Percentiles rank a stretch among this genome's conserved stretches.
Conservation (phyloP, 2,113 vertebrate genomes). For the Tetrax tetrax region DNA sequence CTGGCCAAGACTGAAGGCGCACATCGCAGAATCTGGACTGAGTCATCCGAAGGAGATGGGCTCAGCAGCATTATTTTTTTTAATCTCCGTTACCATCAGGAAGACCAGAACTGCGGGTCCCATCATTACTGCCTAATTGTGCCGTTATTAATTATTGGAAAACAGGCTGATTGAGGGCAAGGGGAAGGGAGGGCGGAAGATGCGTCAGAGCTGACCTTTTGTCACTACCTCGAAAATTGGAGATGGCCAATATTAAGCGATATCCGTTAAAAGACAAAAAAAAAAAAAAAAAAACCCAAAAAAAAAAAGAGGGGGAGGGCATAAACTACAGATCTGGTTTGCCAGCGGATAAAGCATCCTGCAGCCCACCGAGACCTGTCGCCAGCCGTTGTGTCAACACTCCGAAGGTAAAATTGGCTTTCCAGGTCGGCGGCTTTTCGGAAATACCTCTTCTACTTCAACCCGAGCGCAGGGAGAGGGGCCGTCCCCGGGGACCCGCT, state of each 20-base stretch:
- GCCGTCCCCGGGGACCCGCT: background rate
- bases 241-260: background rate
- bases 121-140: background rate
- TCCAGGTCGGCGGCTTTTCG: background rate
- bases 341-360: background rate
- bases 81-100: background rate
- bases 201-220: background rate
- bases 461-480: background rate
- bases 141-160: background rate
- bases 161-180: background rate
- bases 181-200: background rate
- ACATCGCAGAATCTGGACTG: background rate
- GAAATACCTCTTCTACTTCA: no score
- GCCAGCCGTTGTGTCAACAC: rapidly evolving
- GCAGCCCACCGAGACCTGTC: no score
- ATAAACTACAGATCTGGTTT: background rate
- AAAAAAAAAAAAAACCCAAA: no score
- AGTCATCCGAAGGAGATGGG: background rate
- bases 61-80: background rate
- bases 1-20: background rate
- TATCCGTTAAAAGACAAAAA: background rate
- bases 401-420: no score
- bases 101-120: background rate
- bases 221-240: background rate
- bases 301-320: no score